These are phyloP conservation scores for Euleptes europaea DNA, from an alignment of 2,113 vertebrate genomes.

Conservation along the genomic window DNA sequence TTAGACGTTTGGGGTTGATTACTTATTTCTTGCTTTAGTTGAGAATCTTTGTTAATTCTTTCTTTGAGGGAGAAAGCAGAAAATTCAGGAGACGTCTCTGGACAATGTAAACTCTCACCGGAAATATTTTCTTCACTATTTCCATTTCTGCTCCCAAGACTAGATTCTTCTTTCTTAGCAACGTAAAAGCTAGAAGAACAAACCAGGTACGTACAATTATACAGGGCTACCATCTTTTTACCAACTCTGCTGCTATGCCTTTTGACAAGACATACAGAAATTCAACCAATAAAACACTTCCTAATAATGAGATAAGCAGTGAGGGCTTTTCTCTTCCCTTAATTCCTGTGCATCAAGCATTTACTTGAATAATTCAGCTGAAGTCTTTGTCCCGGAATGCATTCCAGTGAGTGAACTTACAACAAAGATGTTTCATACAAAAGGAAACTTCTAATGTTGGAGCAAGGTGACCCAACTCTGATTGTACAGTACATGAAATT, in stretches of 20 bases:
- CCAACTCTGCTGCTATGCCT: not conserved
- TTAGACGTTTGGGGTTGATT: accelerated
- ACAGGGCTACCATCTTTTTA: not conserved
- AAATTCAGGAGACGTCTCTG: not conserved
- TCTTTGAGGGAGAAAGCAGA: accelerated
- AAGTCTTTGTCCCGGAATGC: not conserved
- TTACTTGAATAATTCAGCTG: not conserved
- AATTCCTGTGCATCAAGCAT: not conserved
- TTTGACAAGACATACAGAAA: not conserved
- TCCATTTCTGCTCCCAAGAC: not conserved
- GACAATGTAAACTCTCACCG: accelerated
- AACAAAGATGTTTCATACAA: not conserved
- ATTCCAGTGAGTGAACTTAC: not conserved
- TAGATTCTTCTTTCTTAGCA: not conserved
- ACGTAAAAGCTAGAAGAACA: not conserved
- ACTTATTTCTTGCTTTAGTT: not conserved
- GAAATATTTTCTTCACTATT: accelerated
- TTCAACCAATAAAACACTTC: not conserved
- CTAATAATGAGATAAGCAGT: not conserved
- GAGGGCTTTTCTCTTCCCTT: not conserved
- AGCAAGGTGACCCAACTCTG: not conserved
- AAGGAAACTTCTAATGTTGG: not conserved
- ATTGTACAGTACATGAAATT: not conserved
- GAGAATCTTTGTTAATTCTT: not conserved
- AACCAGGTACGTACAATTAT: not conserved